These are phyloP conservation scores for Heliornis fulica DNA, from an alignment of 2,113 vertebrate genomes.

Conservation along the genomic window DNA sequence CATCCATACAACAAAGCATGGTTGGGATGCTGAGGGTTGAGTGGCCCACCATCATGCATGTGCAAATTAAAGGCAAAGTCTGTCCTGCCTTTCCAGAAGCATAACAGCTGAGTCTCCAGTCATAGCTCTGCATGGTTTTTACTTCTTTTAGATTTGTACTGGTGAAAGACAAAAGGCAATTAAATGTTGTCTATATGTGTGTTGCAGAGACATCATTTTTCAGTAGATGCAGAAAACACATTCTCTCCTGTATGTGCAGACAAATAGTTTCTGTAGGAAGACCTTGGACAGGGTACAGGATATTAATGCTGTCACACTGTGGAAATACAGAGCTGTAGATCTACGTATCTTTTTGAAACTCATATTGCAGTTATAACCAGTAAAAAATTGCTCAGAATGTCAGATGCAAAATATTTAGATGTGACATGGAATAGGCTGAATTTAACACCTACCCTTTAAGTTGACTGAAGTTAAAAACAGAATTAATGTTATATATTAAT, in stretches of 20 bases:
- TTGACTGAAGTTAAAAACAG: neutral
- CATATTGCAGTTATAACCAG: neutral
- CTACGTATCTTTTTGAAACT: neutral
- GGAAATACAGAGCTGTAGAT: neutral
- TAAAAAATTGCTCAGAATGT: neutral
- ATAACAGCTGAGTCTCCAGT: neutral
- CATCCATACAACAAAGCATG: neutral
- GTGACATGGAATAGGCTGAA: neutral
- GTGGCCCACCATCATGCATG: rapidly evolving
- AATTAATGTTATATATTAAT: neutral
- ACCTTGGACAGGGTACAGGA: neutral
- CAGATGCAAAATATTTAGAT: neutral
- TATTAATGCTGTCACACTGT: neutral
- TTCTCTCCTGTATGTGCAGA: neutral
- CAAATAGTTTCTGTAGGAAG: neutral
- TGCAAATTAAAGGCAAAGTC: neutral
- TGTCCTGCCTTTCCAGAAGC: neutral
- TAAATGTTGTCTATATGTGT: neutral
- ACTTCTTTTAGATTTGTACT: neutral
- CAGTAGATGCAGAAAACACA: neutral
- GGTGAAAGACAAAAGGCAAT: neutral
- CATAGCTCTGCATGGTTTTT: neutral
- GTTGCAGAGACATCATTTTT: neutral
- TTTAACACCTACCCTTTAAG: neutral
- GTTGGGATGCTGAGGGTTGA: neutral